Percentiles rank a stretch among this genome's conserved stretches.
These are phyloP conservation scores for Aspidiotus rigidus DNA, from an alignment of 2,888 invertebrate species.

Conservation along the genomic window DNA sequence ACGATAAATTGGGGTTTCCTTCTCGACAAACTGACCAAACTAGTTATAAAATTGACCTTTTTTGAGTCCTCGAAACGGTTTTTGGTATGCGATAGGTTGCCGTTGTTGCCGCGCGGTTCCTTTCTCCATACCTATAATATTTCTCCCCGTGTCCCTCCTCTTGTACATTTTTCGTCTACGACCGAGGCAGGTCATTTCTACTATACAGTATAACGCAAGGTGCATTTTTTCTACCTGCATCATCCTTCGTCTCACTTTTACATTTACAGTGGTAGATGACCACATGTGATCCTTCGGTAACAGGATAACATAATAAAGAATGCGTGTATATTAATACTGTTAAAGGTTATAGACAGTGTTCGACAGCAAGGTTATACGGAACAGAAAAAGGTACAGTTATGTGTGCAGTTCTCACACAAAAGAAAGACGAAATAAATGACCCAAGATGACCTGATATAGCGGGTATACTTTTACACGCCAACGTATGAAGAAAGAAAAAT, in stretches of 20 bases:
- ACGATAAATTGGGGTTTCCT: neutral
- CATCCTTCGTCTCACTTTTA: neutral
- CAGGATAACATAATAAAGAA: conserved; percentile 14
- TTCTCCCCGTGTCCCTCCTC: neutral
- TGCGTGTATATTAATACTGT: neutral
- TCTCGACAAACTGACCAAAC: conserved; percentile 9
- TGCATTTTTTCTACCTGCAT: conserved; percentile 32
- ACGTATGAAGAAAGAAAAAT: conserved; percentile 6
- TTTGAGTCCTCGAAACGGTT: conserved; percentile 7
- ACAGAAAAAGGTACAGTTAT: conserved; percentile 31
- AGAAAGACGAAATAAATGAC: conserved; percentile 30
- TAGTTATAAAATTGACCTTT: conserved; percentile 31
- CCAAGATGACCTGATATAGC: conserved; percentile 32
- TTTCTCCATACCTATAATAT: neutral
- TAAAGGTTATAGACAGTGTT: neutral
- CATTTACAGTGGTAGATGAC: conserved; percentile 13
- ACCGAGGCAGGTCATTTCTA: too few species aligned
- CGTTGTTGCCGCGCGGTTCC: neutral
- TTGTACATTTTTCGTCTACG: conserved; percentile 7
- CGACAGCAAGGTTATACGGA: neutral
- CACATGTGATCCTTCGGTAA: conserved; percentile 28
- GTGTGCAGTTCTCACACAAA: conserved; percentile 30
- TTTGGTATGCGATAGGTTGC: conserved; percentile 27
- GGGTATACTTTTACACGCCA: neutral
- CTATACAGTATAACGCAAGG: conserved; percentile 27